Percentiles rank a stretch among this genome's conserved stretches.
Evolutionary conservation across 2,113 vertebrate genomes (phyloP).

Genomic region (Mellivora capensis): DNA sequence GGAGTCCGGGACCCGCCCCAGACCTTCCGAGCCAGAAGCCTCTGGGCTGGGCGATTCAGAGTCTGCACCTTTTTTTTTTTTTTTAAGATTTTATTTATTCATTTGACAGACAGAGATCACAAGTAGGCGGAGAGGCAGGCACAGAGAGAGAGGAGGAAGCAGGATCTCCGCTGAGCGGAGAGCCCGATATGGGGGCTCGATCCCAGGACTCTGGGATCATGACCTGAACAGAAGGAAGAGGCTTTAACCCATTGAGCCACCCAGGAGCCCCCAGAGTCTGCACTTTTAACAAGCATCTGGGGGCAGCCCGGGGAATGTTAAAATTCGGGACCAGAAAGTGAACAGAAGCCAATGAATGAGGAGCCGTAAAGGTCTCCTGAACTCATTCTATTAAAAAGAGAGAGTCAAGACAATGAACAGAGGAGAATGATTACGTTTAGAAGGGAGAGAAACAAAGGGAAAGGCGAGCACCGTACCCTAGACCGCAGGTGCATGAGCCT

Average conservation of each 20-base stretch:
- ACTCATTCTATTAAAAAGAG: not conserved
- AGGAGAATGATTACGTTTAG: fast-evolving
- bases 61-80: not conserved
- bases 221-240: too few relatives aligned
- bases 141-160: too few relatives aligned
- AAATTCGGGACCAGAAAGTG: not conserved
- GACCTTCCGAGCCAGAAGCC: not conserved
- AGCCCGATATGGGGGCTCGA: too few relatives aligned
- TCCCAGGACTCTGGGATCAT: too few relatives aligned
- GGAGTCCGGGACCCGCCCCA: not conserved
- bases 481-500: fast-evolving
- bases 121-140: too few relatives aligned
- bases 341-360: not conserved
- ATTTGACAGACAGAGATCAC: too few relatives aligned
- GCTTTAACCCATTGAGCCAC: too few relatives aligned
- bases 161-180: too few relatives aligned
- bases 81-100: too few relatives aligned
- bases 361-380: too few relatives aligned
- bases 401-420: fast-evolving
- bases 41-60: not conserved
- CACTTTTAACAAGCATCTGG: not conserved
- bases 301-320: not conserved
- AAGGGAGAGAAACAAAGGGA: not conserved
- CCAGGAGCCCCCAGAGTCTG: not conserved
- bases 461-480: not conserved